Percentiles rank a stretch among this genome's conserved stretches.
phyloP scores from a whole-genome alignment of 2,113 vertebrate genomes.

The Gymnorhina tibicen region DNA sequence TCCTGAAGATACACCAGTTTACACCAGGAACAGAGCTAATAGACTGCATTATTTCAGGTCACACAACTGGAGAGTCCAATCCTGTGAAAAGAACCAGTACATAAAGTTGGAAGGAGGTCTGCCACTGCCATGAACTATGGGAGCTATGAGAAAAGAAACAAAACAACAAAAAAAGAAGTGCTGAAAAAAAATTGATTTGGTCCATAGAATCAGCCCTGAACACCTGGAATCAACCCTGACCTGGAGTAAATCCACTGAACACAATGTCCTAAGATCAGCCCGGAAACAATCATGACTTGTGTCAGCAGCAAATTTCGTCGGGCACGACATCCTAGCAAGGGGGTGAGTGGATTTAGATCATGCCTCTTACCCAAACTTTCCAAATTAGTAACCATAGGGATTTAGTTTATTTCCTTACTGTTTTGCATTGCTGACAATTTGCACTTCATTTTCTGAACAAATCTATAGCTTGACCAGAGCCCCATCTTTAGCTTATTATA shows the following conservation, averaged over 20 bases:
- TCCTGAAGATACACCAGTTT: neutral
- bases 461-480: neutral
- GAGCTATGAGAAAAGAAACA: neutral
- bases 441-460: neutral
- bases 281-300: neutral
- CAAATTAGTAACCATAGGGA: neutral
- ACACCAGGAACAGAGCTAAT: neutral
- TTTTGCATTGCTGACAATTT: constrained; percentile 3
- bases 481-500: neutral
- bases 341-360: neutral
- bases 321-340: neutral
- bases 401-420: neutral
- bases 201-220: neutral
- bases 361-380: neutral
- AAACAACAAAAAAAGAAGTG: neutral
- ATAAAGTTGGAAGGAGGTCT: neutral
- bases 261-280: neutral
- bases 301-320: neutral
- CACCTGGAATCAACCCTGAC: neutral
- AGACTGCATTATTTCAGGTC: neutral
- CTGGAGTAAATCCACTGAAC: neutral
- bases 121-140: neutral
- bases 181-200: neutral
- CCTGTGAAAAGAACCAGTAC: neutral
- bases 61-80: accelerated